Percentiles rank a stretch among this genome's conserved stretches.
Evolutionary conservation across 2,888 invertebrate genomes (phyloP).

Genomic region (Drosophila mimetica): DNA sequence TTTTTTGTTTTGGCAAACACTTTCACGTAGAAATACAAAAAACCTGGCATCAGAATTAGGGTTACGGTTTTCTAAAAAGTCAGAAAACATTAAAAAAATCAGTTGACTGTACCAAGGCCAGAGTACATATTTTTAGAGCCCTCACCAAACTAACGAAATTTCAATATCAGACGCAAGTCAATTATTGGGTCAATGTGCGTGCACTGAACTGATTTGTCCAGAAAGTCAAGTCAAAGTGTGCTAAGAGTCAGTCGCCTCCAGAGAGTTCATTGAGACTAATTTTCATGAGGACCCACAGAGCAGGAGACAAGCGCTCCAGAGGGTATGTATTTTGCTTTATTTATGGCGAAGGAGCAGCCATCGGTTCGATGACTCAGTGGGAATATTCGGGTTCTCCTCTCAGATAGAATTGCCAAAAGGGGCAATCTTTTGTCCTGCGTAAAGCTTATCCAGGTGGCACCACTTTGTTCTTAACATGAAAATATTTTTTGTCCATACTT

Average conservation of each 20-base stretch:
- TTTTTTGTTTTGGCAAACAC: no score
- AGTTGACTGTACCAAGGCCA: no score
- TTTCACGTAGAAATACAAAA: no score
- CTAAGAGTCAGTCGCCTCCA: constrained; percentile 53
- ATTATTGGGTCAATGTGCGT: constrained; percentile 72
- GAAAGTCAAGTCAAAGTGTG: constrained; percentile 50
- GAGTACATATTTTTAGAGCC: neutral
- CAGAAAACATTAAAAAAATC: no score
- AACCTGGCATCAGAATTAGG: no score
- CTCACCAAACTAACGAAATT: constrained; percentile 1
- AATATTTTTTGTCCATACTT: no score
- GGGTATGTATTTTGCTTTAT: constrained; percentile 38
- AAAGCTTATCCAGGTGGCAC: constrained; percentile 16
- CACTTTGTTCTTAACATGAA: constrained; percentile 1
- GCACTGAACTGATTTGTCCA: constrained; percentile 55
- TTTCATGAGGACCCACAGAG: constrained; percentile 14
- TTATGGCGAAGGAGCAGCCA: constrained; percentile 24
- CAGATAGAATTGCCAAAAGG: constrained; percentile 31
- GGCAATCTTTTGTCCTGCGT: constrained; percentile 6
- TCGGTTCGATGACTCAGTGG: constrained; percentile 71
- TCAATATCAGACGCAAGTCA: constrained; percentile 31
- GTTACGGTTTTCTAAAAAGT: no score
- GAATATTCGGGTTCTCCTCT: constrained; percentile 27
- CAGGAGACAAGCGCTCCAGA: constrained; percentile 4
- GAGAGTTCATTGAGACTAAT: constrained; percentile 54